Base-by-base conservation (phyloP, 2,797 vertebrate genomes). In the Triplophysa bombifrons region DNA sequence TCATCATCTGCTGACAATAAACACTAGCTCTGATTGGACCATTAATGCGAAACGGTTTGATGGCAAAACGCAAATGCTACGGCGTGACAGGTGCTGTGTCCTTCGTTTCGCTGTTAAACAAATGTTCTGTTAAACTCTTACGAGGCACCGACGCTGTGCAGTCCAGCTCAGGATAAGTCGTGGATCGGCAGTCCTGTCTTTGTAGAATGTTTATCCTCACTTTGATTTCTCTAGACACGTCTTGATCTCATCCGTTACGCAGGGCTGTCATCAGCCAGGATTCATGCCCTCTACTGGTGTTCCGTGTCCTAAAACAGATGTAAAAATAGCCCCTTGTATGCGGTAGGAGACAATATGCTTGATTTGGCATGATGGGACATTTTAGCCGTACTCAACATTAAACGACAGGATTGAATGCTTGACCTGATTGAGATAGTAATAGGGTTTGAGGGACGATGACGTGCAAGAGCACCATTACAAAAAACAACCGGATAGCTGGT, bases 231-330 rank as follows among this genome's bases (percentile, higher is more conserved):
- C 25, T 50, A 69, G 64, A 74, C 67, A 65, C 34, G 65, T 77
- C 51, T 84, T 78, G 64, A 74, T 70, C 70, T 64, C 71, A 64
- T 74, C 83, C 34, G 64, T 68, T 69, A 53, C 48, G 71, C 48
- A 66, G 48, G 48, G 63, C 85, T 88, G 82, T 85, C 85, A 76
- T 79, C 87, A 38, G 67, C 71, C 64, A 20, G 63, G 75, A 85
- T 80, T 80, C 66, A 84, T 66, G 68, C 27, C 67, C 72, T 65
- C 46, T 38, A 10, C 55, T 68, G 69, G 46, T 16, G 34, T 56
- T 38, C 74, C n/a, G 13, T 76, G 53, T 65, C 48, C 80, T 78
- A 72, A 78, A 82, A 76, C 68, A 6, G 25, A 20, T 56, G 67
- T 84, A 84, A 70, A 85, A 85, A 84, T 84, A 85, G 77, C 69